Evolutionary conservation across 2,797 vertebrate genomes (phyloP), one percentile per base, ranked within the genome.

Genomic region (Otolemur crassicaudatus): DNA sequence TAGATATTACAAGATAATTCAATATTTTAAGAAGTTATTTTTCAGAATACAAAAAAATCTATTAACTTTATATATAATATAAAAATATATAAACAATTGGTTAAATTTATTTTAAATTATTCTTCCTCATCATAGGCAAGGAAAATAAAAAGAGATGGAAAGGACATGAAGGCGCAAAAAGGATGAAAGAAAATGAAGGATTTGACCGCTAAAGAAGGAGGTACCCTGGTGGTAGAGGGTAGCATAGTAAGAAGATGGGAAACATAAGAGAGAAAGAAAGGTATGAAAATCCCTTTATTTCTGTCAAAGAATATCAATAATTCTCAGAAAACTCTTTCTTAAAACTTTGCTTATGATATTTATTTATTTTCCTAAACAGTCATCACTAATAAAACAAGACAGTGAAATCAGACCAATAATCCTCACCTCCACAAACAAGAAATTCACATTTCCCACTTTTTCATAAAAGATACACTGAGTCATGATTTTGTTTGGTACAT

Each of bases 191-290:
- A 80, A 27, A 65, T 40, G 16, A 72, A 87, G 65, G 14, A 5
- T 37, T 10, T 75, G 34, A 46, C 1, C 2, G n/a, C 3, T 0
- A 80, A 7, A 29, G 16, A 88, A 58, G 23, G 3, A 61, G 20
- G 27, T 37, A 3, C 3, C 11, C 7, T 65, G 20, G 2, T 85
- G 9, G 14, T 1, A 1, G 0, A 29, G 1, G 22, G 11, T 40
- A 1, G 3, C 5, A 5, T 67, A 29, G n/a, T 65, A 12, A 67
- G 34, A 60, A 92, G 8, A 8, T 16, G 7, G 31, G 31, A 76
- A 49, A 63, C 6, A 34, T 53, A 8, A 7, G 11, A 82, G 3
- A 73, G 5, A 31, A 46, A 67, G 31, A 75, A 65, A 49, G 8
- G n/a, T n/a, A 12, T 17, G 2, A 20, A 22, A 43, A 79, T 31